Conservation (phyloP, 2,797 vertebrate species). For the Somateria mollissima region DNA sequence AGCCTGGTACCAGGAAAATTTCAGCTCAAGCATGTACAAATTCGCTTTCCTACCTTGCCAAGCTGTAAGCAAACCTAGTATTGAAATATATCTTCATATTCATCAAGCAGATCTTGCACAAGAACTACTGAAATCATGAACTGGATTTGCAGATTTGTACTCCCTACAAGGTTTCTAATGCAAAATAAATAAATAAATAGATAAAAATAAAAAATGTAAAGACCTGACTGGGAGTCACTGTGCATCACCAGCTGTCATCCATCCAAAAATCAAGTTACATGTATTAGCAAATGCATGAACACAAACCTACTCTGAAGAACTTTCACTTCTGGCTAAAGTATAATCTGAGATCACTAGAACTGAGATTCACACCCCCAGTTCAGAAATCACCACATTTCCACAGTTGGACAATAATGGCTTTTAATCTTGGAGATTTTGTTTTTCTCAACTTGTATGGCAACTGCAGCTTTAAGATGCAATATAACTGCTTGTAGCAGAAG, state of each 20-base stretch:
- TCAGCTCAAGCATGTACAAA: not conserved
- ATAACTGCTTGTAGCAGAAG: not conserved
- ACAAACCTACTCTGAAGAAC: not conserved
- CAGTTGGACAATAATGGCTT: not conserved
- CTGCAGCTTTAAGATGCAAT: not conserved
- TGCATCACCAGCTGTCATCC: not conserved
- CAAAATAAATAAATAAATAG: too few relatives aligned
- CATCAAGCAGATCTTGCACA: not conserved
- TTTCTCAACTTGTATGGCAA: not conserved
- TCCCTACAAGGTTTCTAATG: not conserved
- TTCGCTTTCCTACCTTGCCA: not conserved
- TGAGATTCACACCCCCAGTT: rapidly evolving
- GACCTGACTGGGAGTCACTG: not conserved
- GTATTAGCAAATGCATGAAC: not conserved
- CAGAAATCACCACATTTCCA: not conserved
- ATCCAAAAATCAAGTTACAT: not conserved
- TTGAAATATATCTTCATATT: not conserved
- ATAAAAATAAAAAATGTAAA: not conserved
- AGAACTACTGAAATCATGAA: not conserved
- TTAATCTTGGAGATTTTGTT: not conserved
- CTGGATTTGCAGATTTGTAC: not conserved
- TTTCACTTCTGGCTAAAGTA: not conserved
- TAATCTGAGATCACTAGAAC: not conserved
- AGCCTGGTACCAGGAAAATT: not conserved
- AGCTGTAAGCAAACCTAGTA: not conserved